Percentiles rank a stretch among this genome's conserved stretches.
Conservation (phyloP, 2,113 vertebrate genomes). For the Rissa tridactyla region DNA sequence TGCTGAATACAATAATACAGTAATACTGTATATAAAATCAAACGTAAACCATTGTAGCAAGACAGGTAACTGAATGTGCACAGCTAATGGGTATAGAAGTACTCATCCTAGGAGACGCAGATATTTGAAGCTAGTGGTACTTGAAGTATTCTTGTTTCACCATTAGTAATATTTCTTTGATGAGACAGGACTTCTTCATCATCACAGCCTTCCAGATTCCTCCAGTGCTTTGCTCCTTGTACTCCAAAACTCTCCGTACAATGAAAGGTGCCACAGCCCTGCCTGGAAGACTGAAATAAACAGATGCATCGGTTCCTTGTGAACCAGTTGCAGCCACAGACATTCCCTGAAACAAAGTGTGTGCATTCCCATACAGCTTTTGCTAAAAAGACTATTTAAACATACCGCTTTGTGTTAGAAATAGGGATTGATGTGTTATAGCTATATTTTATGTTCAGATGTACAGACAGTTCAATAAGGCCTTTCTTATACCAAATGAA, state of each 20-base stretch:
- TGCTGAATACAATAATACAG: not conserved
- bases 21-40: not conserved
- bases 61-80: not conserved
- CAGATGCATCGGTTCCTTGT: not conserved
- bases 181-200: not conserved
- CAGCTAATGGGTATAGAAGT: not conserved
- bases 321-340: not conserved
- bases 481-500: not conserved
- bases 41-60: not conserved
- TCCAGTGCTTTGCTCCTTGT: not conserved
- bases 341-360: not conserved
- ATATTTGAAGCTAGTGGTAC: not conserved
- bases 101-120: not conserved
- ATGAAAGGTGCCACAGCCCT: not conserved
- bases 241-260: not conserved
- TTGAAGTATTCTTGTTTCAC: not conserved
- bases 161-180: not conserved
- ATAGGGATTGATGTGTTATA: not conserved
- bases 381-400: not conserved
- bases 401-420: not conserved
- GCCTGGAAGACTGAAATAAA: not conserved
- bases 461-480: not conserved
- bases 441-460: not conserved
- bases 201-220: not conserved
- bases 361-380: not conserved